A percentile compares a stretch with the other conserved stretches of the same genome.
Conservation (phyloP, 2,113 vertebrate genomes). For the Ginglymostoma cirratum region DNA sequence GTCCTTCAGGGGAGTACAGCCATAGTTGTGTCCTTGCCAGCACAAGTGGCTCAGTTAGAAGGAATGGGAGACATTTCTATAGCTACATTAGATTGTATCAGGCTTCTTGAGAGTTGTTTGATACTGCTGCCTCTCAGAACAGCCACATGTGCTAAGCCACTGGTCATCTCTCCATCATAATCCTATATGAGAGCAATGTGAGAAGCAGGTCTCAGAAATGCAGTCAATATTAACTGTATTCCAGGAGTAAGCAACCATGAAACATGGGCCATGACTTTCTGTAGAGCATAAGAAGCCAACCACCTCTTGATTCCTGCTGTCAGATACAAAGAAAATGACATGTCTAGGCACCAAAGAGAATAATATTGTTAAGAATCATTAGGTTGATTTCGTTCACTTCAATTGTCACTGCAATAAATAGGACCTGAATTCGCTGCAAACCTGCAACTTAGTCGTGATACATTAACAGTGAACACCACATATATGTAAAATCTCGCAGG, state of each 20-base stretch:
- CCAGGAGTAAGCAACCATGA: not conserved
- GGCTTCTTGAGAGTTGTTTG: not conserved
- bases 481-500: not conserved
- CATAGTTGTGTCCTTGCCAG: too few relatives aligned
- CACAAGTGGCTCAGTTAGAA: too few relatives aligned
- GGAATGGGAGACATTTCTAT: too few relatives aligned
- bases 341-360: not conserved
- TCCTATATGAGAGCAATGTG: not conserved
- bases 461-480: not conserved
- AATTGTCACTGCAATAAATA: not conserved
- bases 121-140: not conserved
- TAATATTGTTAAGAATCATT: not conserved
- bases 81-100: too few relatives aligned
- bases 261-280: not conserved
- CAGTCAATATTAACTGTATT: not conserved
- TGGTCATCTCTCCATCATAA: not conserved
- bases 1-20: too few relatives aligned
- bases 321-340: not conserved
- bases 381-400: not conserved
- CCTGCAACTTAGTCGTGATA: not conserved
- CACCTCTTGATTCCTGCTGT: not conserved
- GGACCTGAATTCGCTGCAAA: not conserved
- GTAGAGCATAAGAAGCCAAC: not conserved
- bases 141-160: not conserved
- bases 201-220: not conserved